Evolutionary conservation across 2,888 invertebrate species (phyloP).

Genomic region (Himalopsyche kuldschensis): DNA sequence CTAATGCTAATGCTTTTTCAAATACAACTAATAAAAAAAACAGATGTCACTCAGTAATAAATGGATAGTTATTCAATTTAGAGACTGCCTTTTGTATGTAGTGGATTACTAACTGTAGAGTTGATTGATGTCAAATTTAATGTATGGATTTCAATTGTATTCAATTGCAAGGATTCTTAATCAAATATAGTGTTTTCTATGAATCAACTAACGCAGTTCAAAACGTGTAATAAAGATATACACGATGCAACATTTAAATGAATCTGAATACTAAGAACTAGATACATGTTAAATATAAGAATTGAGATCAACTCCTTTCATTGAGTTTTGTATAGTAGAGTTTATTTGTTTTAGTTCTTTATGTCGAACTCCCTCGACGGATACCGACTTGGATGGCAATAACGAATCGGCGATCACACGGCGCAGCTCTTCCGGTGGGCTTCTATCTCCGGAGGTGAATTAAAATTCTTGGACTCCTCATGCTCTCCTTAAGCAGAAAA

Average conservation of each 20-base stretch:
- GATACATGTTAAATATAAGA: no score
- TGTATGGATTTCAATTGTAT: no score
- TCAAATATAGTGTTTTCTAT: no score
- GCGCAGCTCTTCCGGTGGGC: constrained; percentile 79
- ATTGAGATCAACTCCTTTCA: no score
- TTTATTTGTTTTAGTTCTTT: constrained; percentile 56
- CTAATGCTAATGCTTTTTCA: neutral
- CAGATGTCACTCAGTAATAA: neutral
- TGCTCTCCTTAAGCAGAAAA: neutral
- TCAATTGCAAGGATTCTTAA: no score
- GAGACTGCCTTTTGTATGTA: neutral
- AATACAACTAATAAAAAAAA: neutral
- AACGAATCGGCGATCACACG: constrained; percentile 62
- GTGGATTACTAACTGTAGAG: neutral
- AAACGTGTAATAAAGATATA: no score
- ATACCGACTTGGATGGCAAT: constrained; percentile 59
- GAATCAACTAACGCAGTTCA: no score
- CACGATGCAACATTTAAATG: no score
- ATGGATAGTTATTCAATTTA: neutral
- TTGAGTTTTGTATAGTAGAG: no score
- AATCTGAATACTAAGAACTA: no score
- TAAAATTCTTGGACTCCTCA: neutral
- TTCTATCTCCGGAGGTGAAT: constrained; percentile 78
- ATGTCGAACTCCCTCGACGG: constrained; percentile 73
- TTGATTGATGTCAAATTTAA: neutral